Evolutionary conservation across 2,797 vertebrate species (phyloP), one percentile per base, ranked within the genome.

Genomic region (Chromobotia macracanthus): DNA sequence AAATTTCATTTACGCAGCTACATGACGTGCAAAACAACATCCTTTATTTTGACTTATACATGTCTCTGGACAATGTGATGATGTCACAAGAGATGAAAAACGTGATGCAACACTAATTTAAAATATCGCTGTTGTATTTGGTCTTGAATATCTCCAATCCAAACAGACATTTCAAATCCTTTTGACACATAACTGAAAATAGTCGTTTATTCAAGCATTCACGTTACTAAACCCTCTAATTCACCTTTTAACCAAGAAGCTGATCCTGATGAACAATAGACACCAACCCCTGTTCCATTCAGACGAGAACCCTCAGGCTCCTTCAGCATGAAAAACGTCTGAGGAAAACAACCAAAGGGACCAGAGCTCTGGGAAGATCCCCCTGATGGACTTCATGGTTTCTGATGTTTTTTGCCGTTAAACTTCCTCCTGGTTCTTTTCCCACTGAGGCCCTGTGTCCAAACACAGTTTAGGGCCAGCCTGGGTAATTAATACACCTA

Each of bases 401-500:
- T 90, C 86, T 90, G 84, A 86, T 89, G 90, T 84, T 87, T 85
- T 60, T 90, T 86, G 88, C 89, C 88, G 88, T 87, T 81, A 89
- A 91, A 89, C 56, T 83, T 90, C 85, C 90, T 90, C 84, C 86
- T 89, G 89, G 91, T 87, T 76, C 80, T 84, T 80, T 18, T 79
- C 89, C 89, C 88, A 75, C 84, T 80, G 88, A 90, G 90, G 89
- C 64, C 73, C 75, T 72, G 69, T 86, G 87, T 89, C 83, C 83
- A 84, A 77, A 79, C 88, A 89, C 90, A 89, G 91, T 88, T 91
- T 80, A 84, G 89, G 88, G 92, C 74, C 93, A 87, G 87, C 90
- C 92, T 85, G 90, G 91, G 91, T 95, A 94, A 96, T 96, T 95
- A 94, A 94, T 88, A 91, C 89, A 90, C 89, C 91, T 91, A 93